Evolutionary conservation across 2,113 vertebrate genomes (phyloP), one percentile per base, ranked within the genome.

Genomic region (Xiphophorus maculatus): DNA sequence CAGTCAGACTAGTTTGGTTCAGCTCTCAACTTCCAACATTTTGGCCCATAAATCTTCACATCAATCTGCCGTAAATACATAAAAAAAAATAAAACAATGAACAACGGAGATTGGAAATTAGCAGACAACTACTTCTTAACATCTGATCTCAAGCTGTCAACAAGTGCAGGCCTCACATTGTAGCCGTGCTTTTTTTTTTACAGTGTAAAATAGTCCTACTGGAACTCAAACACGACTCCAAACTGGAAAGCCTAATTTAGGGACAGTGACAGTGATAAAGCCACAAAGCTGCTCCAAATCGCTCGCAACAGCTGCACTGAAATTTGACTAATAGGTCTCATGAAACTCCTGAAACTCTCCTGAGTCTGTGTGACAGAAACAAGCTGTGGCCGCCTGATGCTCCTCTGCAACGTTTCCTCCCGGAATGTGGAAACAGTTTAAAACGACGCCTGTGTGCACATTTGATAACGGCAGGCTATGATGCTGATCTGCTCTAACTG

Each of bases 211-310:
- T 32, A 5, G 14, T 17, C 27, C 27, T 33, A 14, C 28, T 78
- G 63, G 66, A 80, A 30, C 61, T 67, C 58, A 62, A 27, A 19
- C 62, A 5, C 40, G 29, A 61, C 60, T 71, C 70, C 72, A 76
- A 12, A 37, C 27, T 48, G 82, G 80, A 77, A 72, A 75, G 71
- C 74, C 74, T 87, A 11, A 82, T 70, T 71, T 69, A 67, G 54
- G 62, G 71, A 76, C 80, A 71, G 77, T 71, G 84, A 75, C 74
- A 64, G 77, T 30, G 74, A 78, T 58, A 32, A 79, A 71, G 71
- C 64, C 76, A 66, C 61, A 66, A 62, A 73, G 65, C 71, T 69
- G 71, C n/a, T 9, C 11, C 14, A 65, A 67, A 71, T 62, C 2
- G 1, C 8, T 71, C 48, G 9, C 64, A 80, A 58, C 65, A 75